These are phyloP conservation scores for Myotis lucifugus DNA, from an alignment of 2,113 vertebrate species.

Conservation along the genomic window DNA sequence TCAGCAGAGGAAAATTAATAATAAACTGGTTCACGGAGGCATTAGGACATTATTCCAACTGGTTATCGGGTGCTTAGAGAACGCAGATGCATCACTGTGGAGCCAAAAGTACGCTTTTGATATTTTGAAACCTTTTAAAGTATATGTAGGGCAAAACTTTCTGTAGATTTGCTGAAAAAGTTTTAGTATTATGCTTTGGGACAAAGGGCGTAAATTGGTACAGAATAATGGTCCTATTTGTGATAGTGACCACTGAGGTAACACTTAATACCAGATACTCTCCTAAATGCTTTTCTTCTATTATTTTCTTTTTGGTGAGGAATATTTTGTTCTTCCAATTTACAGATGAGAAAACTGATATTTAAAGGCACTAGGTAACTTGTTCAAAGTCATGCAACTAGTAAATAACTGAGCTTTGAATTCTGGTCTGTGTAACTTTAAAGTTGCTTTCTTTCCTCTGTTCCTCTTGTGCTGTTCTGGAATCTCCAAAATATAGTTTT, in stretches of 20 bases:
- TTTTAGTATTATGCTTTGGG: slow-evolving; percentile 44
- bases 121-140: slow-evolving; percentile 54
- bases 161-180: slow-evolving; percentile 54
- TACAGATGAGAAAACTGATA: slow-evolving; percentile 31
- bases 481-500: background rate
- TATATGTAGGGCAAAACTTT: slow-evolving; percentile 52
- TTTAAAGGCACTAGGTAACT: background rate
- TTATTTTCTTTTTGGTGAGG: background rate
- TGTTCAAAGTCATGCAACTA: background rate
- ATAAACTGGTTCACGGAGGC: slow-evolving; percentile 22
- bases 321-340: slow-evolving; percentile 39
- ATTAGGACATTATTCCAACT: slow-evolving; percentile 16
- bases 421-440: background rate
- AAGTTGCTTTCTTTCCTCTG: background rate
- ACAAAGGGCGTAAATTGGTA: slow-evolving; percentile 29
- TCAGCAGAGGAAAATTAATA: slow-evolving; percentile 69
- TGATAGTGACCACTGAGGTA: background rate
- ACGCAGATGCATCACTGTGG: background rate
- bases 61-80: background rate
- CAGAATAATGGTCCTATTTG: background rate
- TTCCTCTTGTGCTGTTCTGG: background rate
- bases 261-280: background rate
- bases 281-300: background rate
- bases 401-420: background rate
- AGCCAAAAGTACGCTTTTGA: slow-evolving; percentile 51